Conservation (phyloP, 1,140 invertebrate genomes). For the Rhopalosiphum maidis region DNA sequence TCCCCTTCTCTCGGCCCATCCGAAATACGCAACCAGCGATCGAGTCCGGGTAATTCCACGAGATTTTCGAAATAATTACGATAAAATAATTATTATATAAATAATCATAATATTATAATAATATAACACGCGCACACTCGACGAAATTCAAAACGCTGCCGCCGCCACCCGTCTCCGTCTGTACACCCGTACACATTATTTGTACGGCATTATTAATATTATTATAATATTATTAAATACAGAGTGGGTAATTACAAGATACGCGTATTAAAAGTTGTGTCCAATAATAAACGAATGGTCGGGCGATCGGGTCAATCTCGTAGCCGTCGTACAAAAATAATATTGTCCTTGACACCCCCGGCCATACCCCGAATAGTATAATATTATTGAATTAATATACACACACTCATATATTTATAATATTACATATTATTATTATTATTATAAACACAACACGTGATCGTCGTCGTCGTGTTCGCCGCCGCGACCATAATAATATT, state of each 20-base stretch:
- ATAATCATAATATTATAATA: not conserved
- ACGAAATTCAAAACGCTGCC: not conserved
- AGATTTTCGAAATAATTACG: not conserved
- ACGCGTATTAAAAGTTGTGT: not conserved
- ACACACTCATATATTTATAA: not conserved
- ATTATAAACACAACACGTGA: not conserved
- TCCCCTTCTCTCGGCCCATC: not conserved
- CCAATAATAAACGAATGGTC: not conserved
- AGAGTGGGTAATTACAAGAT: not conserved
- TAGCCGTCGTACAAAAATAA: not conserved
- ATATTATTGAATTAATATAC: not conserved
- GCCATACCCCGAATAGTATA: not conserved
- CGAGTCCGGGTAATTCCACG: not conserved
- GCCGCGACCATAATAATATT: slow-evolving; percentile 23
- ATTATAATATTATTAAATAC: not conserved
- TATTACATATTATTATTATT: not conserved
- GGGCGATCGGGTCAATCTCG: not conserved
- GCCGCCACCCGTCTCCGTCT: too few relatives aligned
- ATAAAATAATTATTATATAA: not conserved
- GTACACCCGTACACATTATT: too few relatives aligned
- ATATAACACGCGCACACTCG: not conserved
- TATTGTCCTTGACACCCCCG: slow-evolving; percentile 23
- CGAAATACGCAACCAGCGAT: not conserved
- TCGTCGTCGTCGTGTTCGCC: not conserved
- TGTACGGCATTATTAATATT: not conserved